These are phyloP conservation scores for Netelia virgata DNA, from an alignment of 2,888 invertebrate species.

Conservation along the genomic window DNA sequence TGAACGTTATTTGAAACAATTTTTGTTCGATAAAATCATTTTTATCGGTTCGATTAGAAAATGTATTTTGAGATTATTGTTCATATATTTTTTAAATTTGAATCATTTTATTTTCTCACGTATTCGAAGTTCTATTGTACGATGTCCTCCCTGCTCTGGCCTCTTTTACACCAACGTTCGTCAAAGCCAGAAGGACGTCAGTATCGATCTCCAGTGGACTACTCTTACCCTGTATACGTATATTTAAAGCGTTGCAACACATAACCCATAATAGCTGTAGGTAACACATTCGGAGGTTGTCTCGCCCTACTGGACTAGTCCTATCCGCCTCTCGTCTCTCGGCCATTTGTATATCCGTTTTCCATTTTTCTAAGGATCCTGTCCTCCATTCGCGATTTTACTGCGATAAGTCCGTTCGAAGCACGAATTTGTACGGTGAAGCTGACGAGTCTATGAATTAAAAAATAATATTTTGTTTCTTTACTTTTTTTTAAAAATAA, in stretches of 20 bases:
- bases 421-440: slow-evolving; percentile 1
- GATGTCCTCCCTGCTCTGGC: slow-evolving; percentile 24
- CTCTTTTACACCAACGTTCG: slow-evolving; percentile 48
- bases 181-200: slow-evolving; percentile 62
- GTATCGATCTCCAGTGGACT: slow-evolving; percentile 57
- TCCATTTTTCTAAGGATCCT: background rate
- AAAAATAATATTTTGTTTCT: background rate
- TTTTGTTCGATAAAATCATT: no score
- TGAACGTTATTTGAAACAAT: no score
- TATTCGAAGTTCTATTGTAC: background rate
- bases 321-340: slow-evolving; percentile 5
- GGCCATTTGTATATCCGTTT: slow-evolving; percentile 13
- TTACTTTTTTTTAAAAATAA: no score
- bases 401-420: slow-evolving; percentile 9
- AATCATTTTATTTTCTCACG: background rate
- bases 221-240: slow-evolving; percentile 9
- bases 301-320: background rate
- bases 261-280: slow-evolving; percentile 12
- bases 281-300: slow-evolving; percentile 32
- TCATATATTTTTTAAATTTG: background rate
- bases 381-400: background rate
- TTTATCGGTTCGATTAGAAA: no score
- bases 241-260: slow-evolving; percentile 22
- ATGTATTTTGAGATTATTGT: no score
- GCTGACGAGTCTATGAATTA: background rate